Base-by-base conservation (phyloP, 1,140 invertebrate species). In the Triops cancriformis region DNA sequence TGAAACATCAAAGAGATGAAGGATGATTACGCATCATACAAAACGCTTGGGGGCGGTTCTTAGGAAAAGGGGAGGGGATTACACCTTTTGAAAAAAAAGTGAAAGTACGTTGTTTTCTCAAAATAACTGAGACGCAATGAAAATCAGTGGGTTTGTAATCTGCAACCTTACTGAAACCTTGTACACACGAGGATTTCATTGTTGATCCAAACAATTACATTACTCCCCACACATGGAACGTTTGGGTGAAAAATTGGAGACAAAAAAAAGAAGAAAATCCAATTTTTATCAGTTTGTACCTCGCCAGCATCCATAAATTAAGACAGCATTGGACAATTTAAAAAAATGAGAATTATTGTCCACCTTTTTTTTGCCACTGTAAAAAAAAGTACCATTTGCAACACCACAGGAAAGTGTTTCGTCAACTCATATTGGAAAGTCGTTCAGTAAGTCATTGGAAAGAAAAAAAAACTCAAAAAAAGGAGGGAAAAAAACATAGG, bases 1-100 rank as follows among this genome's bases (percentile, higher is more conserved):
- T 64, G 51, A 64, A 64, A 64, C 51, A 64, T 64, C 51, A 64
- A 64, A n/a, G 51, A 64, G 51, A 64, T 64, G 51, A 64, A 64
- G 51, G 51, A 64, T 64, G 51, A 64, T 64, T 64, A 64, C 18
- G 51, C 51, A 64, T 64, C 51, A 64, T 64, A 64, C 51, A 23
- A 64, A 64, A 64, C 51, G 51, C 51, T 37, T 37, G 31, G 31
- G 31, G 31, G 7, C 2, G 31, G 31, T 37, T 37, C 31, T 7
- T 37, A 37, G 51, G 51, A 23, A 23, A 18, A 18, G n/a, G 23
- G 51, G n/a, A n/a, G 14, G 45, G 51, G 51, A 37, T 37, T 37
- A 37, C 23, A 64, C 51, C 14, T 18, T 64, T 64, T 23, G 23
- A 64, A 64, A 12, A 23, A 64, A 14, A n/a, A 64, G 51, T 37